Conservation (phyloP, 2,888 invertebrate genomes). For the Luperina nickerlii region DNA sequence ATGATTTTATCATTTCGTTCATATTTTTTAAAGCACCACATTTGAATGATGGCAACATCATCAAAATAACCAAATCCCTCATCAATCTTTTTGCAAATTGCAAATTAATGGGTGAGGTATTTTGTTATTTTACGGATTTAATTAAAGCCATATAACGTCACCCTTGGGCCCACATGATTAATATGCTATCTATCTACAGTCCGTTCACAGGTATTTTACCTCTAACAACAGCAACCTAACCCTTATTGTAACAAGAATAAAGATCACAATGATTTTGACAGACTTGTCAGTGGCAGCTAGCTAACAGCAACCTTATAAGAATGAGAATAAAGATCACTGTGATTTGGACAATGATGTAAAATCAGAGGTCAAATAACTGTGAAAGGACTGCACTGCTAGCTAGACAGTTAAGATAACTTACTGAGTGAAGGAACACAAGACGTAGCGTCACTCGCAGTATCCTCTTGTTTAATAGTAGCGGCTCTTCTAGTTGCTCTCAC, state of each 20-base stretch:
- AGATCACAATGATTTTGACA: neutral
- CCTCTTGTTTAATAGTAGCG: constrained; percentile 79
- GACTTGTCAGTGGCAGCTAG: neutral
- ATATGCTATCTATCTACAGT: neutral
- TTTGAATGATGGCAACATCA: neutral
- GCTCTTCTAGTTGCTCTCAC: constrained; percentile 76
- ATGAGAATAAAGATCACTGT: neutral
- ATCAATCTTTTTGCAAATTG: neutral
- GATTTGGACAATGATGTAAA: too few species aligned
- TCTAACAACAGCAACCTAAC: neutral
- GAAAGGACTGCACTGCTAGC: neutral
- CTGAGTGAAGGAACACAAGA: constrained; percentile 82
- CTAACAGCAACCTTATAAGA: neutral
- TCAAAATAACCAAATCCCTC: neutral
- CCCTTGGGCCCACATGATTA: neutral
- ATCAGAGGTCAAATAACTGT: neutral
- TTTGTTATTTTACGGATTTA: neutral
- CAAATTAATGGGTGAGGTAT: neutral
- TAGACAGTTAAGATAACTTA: constrained; percentile 71
- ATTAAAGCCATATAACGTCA: neutral
- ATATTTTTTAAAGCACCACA: too few species aligned
- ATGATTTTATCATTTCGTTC: neutral
- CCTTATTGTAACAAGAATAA: neutral
- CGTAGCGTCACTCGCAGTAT: constrained; percentile 76
- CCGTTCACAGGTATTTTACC: neutral